Evolutionary conservation across 2,113 vertebrate genomes (phyloP).

Genomic region (Bufo bufo): DNA sequence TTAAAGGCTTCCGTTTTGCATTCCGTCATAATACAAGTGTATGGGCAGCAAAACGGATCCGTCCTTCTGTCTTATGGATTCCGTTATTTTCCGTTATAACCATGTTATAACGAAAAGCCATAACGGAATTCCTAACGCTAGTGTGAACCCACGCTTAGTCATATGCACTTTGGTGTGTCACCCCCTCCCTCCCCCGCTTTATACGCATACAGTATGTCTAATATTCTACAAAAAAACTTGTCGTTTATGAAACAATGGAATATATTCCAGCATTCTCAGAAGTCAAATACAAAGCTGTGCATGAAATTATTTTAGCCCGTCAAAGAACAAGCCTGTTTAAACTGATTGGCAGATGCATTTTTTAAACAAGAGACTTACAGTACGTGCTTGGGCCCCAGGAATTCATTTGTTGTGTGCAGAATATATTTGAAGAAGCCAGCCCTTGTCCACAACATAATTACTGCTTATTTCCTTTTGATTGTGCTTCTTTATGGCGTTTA

Average conservation of each 20-base stretch:
- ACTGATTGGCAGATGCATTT: conserved; percentile 29
- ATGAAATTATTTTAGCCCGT: conserved; percentile 51
- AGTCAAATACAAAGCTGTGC: background rate
- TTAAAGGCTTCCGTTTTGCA: no score
- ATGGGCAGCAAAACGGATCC: no score
- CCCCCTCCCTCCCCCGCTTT: no score
- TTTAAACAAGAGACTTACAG: conserved; percentile 20
- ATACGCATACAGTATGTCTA: background rate
- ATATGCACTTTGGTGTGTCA: no score
- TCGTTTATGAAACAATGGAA: background rate
- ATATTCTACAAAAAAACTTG: background rate
- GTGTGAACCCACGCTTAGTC: no score
- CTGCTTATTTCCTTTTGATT: conserved; percentile 22
- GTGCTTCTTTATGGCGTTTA: conserved; percentile 24
- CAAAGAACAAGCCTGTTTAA: background rate
- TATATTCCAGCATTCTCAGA: background rate
- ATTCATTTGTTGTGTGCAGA: conserved; percentile 7
- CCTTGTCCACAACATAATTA: conserved; percentile 43
- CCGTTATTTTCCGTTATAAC: no score
- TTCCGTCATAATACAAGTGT: no score
- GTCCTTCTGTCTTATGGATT: no score
- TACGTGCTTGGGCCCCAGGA: conserved; percentile 58
- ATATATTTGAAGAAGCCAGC: conserved; percentile 28
- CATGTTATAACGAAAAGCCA: no score
- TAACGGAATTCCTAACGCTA: no score